phyloP scores from a whole-genome alignment of 2,797 vertebrate genomes.

The Perodicticus potto region DNA sequence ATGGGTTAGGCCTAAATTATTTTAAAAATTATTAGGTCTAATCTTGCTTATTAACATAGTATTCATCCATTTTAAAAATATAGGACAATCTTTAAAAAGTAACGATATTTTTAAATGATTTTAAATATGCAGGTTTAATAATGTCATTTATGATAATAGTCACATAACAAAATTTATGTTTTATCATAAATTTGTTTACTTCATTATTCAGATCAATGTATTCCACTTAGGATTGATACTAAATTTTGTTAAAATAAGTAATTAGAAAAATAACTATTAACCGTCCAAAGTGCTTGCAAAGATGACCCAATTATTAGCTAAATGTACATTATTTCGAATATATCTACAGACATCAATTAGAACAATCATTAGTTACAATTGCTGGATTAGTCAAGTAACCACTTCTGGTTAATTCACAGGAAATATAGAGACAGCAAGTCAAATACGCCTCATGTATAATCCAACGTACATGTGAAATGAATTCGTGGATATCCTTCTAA shows the following conservation, averaged over 20 bases:
- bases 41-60: slow-evolving; percentile 53
- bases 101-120: slow-evolving; percentile 55
- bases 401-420: slow-evolving; percentile 48
- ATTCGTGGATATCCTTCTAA: slow-evolving; percentile 75
- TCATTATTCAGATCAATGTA: slow-evolving; percentile 71
- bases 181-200: slow-evolving; percentile 67
- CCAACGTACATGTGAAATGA: not conserved
- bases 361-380: not conserved
- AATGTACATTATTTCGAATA: slow-evolving; percentile 8
- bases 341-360: not conserved
- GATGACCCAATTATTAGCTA: slow-evolving; percentile 28
- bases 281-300: slow-evolving; percentile 21
- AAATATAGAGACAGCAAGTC: not conserved
- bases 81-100: not conserved
- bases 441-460: not conserved
- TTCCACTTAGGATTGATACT: not conserved
- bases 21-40: slow-evolving; percentile 34
- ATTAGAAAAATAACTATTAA: slow-evolving; percentile 44
- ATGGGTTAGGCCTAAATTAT: slow-evolving; percentile 46
- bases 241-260: slow-evolving; percentile 51
- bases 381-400: not conserved
- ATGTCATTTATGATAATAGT: slow-evolving; percentile 39
- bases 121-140: slow-evolving; percentile 63
- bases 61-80: slow-evolving; percentile 34
- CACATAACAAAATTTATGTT: not conserved